Evolutionary conservation across 2,888 invertebrate genomes (phyloP), one percentile per base, ranked within the genome.

Genomic region (Craniophora ligustri): DNA sequence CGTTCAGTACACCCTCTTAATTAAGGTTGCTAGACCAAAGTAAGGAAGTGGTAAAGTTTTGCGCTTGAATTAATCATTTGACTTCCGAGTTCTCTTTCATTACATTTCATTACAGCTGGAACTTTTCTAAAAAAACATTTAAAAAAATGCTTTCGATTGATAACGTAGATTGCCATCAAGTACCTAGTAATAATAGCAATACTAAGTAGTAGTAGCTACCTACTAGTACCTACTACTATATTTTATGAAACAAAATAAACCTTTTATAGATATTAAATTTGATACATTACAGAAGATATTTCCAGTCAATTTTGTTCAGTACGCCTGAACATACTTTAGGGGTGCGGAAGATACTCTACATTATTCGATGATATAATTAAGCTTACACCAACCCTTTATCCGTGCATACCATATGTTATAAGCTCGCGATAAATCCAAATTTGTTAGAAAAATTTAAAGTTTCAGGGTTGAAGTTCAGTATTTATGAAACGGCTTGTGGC

Each of bases 401-500:
- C 38, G 32, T 40, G 26, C 48, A 40, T 62, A 44, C 50, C 36
- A 61, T 53, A 21, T 28, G 51, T 64, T 41, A 57, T 65, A 67
- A 64, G 58, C 41, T 50, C 32, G 45, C 49, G 44, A 62, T 73
- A 79, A 78, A 81, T 75, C 74, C 63, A 40, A 70, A 50, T 70
- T 75, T 67, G 63, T 67, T 62, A 72, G 72, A 77, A 78, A 81
- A 81, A 75, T 76, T 66, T 67, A 82, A 82, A 81, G 74, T 73
- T 75, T 39, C 41, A 47, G 34, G 54, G 41, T 47, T 72, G 76
- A 87, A 86, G 81, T 87, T 86, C 67, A 78, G 82, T 89, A 89
- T 91, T 90, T 90, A 91, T 87, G 87, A 84, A 84, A 82, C 80
- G 81, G 80, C 82, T 85, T 75, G 76, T 81, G 82, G 88, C 87